Conservation (phyloP, 53 echinoderm and acorn worm genomes). For the Antedon mediterranea region DNA sequence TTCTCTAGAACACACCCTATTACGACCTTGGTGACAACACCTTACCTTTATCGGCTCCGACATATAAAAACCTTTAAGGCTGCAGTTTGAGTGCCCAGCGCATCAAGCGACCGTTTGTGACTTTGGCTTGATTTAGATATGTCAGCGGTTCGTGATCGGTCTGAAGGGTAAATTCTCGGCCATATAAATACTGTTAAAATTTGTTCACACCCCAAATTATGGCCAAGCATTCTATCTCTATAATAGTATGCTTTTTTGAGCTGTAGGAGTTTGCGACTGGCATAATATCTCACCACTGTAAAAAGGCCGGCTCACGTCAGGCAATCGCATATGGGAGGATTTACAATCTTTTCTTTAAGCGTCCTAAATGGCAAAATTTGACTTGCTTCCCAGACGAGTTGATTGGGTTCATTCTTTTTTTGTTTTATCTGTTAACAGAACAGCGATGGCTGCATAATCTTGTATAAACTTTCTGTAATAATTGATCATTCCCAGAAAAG, state of each 20-base stretch:
- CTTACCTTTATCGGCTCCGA: too few relatives aligned
- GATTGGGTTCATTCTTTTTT: too few relatives aligned
- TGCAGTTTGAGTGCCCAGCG: slow-evolving; percentile 19
- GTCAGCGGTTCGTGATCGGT: slow-evolving; percentile 19
- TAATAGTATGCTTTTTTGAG: slow-evolving; percentile 8
- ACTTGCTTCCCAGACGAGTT: too few relatives aligned
- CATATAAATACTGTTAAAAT: slow-evolving; percentile 17
- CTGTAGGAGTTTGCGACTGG: slow-evolving; percentile 15
- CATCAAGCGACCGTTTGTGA: slow-evolving; percentile 9
- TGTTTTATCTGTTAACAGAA: too few relatives aligned
- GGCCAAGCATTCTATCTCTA: slow-evolving; percentile 17
- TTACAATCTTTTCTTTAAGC: neutral
- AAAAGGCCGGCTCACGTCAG: slow-evolving; percentile 6
- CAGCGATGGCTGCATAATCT: too few relatives aligned
- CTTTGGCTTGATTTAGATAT: slow-evolving; percentile 19
- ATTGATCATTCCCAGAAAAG: too few relatives aligned
- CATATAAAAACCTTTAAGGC: neutral
- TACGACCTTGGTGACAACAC: too few relatives aligned
- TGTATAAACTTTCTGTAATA: too few relatives aligned
- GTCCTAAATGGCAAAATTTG: neutral
- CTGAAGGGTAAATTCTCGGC: slow-evolving; percentile 1
- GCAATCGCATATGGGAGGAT: slow-evolving; percentile 16
- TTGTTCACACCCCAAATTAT: slow-evolving; percentile 14
- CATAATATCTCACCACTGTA: slow-evolving; percentile 9
- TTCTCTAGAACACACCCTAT: too few relatives aligned